Percentiles rank a stretch among this genome's conserved stretches.
Evolutionary conservation across 2,797 vertebrate genomes (phyloP).

Genomic region (Hipposideros larvatus): DNA sequence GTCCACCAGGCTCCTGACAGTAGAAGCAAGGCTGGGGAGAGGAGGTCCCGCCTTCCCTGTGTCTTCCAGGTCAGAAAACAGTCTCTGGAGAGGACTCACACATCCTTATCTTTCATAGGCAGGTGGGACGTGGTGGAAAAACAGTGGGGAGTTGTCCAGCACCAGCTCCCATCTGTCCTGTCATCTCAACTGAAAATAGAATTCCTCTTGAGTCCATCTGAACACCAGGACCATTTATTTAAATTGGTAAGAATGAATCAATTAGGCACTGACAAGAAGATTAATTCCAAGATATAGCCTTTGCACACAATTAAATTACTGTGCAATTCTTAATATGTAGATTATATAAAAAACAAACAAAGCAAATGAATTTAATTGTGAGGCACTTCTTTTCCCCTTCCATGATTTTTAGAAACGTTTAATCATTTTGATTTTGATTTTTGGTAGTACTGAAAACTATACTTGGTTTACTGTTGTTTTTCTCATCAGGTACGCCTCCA

Average conservation of each 20-base stretch:
- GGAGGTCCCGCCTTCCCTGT: fast-evolving
- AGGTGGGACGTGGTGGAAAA: background rate
- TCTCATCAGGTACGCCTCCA: background rate
- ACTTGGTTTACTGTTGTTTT: background rate
- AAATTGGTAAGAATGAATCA: background rate
- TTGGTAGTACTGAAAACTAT: background rate
- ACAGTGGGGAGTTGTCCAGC: background rate
- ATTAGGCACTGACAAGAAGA: background rate
- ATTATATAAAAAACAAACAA: background rate
- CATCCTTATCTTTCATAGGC: background rate
- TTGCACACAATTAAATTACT: background rate
- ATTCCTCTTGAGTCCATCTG: background rate
- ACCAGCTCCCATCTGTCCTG: background rate
- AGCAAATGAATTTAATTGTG: background rate
- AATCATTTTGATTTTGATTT: constrained; percentile 10
- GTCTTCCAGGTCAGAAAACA: background rate
- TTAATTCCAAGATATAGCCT: background rate
- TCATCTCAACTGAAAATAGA: background rate
- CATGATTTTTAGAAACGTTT: background rate
- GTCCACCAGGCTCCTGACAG: background rate
- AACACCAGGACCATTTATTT: background rate
- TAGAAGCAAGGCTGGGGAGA: background rate
- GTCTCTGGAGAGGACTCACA: background rate
- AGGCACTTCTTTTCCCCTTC: background rate
- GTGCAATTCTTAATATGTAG: background rate